These are phyloP conservation scores for Synanthedon myopaeformis DNA, from an alignment of 2,888 invertebrate genomes.

Conservation along the genomic window DNA sequence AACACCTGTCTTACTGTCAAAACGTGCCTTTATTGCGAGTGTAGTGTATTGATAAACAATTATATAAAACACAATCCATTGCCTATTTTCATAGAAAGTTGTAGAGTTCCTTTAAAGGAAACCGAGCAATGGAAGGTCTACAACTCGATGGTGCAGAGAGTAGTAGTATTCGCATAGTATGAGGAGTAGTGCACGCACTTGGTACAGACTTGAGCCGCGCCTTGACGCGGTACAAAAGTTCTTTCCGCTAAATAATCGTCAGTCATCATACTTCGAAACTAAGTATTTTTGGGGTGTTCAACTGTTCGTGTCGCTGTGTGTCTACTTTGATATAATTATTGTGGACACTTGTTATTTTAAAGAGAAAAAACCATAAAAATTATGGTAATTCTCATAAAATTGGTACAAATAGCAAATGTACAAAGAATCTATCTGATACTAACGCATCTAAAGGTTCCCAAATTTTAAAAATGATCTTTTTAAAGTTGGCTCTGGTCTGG, in stretches of 20 bases:
- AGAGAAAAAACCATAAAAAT: too few species aligned
- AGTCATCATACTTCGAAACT: constrained; percentile 22
- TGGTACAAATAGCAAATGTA: too few species aligned
- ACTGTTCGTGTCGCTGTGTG: too few species aligned
- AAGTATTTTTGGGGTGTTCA: too few species aligned
- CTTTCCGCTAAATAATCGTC: constrained; percentile 48
- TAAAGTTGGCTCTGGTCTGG: too few species aligned
- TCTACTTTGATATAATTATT: too few species aligned
- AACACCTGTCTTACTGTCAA: constrained; percentile 36
- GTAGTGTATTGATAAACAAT: too few species aligned
- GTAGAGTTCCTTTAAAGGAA: not conserved
- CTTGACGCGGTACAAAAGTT: constrained; percentile 16
- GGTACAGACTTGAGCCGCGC: constrained; percentile 1
- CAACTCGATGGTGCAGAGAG: not conserved
- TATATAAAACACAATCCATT: constrained; percentile 1
- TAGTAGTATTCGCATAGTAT: not conserved
- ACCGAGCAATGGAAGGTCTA: not conserved
- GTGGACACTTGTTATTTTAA: too few species aligned
- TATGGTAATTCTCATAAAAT: too few species aligned
- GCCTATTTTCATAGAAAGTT: not conserved
- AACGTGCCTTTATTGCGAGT: not conserved
- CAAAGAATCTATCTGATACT: too few species aligned
- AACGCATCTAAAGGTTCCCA: too few species aligned
- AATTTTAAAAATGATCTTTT: too few species aligned
- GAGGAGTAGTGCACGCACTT: constrained; percentile 3